Conservation (phyloP, 2,888 invertebrate genomes). For the Choreutis nemorana region DNA sequence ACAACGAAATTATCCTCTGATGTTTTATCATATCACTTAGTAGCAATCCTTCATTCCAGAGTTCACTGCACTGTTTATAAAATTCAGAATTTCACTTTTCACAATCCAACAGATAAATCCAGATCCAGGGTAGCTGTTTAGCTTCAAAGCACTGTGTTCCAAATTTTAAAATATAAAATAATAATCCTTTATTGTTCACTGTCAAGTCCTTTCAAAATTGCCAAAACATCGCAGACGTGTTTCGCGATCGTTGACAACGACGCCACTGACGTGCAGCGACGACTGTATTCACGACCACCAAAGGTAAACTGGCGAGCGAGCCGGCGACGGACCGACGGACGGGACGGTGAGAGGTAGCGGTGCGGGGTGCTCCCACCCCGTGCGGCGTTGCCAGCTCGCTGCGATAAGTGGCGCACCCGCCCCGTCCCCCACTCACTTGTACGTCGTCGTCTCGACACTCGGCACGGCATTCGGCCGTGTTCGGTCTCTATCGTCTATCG, state of each 20-base stretch:
- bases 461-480: constrained; percentile 50
- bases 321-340: constrained; percentile 49
- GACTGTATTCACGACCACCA: constrained; percentile 63
- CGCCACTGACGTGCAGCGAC: constrained; percentile 62
- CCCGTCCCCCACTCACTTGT: constrained; percentile 39
- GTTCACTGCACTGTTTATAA: constrained; percentile 55
- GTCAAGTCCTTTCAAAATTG: constrained; percentile 59
- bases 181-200: constrained; percentile 52
- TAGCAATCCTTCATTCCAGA: constrained; percentile 46
- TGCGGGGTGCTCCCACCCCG: constrained; percentile 62
- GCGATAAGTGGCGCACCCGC: constrained; percentile 67
- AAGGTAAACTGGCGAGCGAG: too few species aligned
- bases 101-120: constrained; percentile 49
- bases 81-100: constrained; percentile 42
- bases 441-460: constrained; percentile 49
- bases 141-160: constrained; percentile 74
- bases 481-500: constrained; percentile 49
- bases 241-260: constrained; percentile 61
- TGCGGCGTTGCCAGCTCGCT: constrained; percentile 64
- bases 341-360: constrained; percentile 70
- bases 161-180: constrained; percentile 68
- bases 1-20: too few species aligned
- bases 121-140: constrained; percentile 45
- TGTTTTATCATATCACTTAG: constrained; percentile 25
- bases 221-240: constrained; percentile 63